phyloP scores from a whole-genome alignment of 2,888 invertebrate genomes.

The Leuctra nigra region DNA sequence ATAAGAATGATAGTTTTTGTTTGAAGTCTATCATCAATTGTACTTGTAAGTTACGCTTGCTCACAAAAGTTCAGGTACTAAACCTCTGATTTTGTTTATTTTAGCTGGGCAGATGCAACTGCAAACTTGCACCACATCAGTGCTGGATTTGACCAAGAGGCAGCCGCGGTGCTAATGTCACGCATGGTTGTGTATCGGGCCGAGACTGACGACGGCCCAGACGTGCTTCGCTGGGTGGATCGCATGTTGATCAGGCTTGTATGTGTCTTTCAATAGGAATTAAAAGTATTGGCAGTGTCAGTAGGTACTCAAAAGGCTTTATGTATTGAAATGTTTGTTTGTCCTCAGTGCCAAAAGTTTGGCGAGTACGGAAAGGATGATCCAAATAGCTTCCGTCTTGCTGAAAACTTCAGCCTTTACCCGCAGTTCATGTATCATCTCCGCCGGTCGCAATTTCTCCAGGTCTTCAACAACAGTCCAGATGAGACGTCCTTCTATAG shows the following conservation, averaged over 20 bases:
- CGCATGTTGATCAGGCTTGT: slow-evolving; percentile 95
- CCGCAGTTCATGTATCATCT: slow-evolving; percentile 99
- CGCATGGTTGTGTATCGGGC: slow-evolving; percentile 94
- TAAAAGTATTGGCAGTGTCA: no score
- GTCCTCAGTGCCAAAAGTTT: slow-evolving; percentile 92
- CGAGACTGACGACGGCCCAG: slow-evolving; percentile 91
- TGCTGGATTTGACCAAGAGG: slow-evolving; percentile 97
- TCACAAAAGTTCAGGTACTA: background rate
- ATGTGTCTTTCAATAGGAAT: no score
- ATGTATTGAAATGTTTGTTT: background rate
- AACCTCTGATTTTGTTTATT: slow-evolving; percentile 22
- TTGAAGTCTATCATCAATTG: background rate
- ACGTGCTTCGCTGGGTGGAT: slow-evolving; percentile 98
- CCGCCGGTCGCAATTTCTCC: slow-evolving; percentile 95
- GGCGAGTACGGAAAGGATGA: slow-evolving; percentile 98
- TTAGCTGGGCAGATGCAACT: slow-evolving; percentile 89
- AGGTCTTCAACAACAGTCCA: slow-evolving; percentile 99
- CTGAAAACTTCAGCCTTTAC: slow-evolving; percentile 95
- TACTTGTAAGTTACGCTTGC: no score
- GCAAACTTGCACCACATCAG: slow-evolving; percentile 84
- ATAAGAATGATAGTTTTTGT: background rate
- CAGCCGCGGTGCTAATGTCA: slow-evolving; percentile 95
- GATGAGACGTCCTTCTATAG: slow-evolving; percentile 99
- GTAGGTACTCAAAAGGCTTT: no score
- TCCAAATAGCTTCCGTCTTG: slow-evolving; percentile 90